Conservation (phyloP, 2,888 invertebrate genomes). For the Margaritifera margaritifera region DNA sequence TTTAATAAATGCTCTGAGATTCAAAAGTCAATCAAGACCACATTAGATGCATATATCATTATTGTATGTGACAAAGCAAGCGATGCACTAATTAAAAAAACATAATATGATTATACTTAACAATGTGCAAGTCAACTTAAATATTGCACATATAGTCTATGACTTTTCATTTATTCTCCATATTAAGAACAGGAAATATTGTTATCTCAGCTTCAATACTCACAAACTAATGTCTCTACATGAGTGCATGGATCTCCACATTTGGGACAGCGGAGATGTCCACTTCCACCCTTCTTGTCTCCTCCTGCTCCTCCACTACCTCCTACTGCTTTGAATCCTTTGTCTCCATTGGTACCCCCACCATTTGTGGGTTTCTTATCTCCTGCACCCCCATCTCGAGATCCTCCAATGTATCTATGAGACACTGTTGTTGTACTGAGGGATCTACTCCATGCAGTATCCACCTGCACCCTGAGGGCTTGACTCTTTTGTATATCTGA, state of each 20-base stretch:
- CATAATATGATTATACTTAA: too few species aligned
- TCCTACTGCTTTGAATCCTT: conserved; percentile 4
- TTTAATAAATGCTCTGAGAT: too few species aligned
- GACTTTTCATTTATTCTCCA: neutral
- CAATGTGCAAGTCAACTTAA: neutral
- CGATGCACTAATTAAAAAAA: too few species aligned
- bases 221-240: conserved; percentile 78
- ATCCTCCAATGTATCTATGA: conserved; percentile 9
- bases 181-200: neutral
- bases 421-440: too few species aligned
- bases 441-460: too few species aligned
- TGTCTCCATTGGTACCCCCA: neutral
- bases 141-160: neutral
- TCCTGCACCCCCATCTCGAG: conserved; percentile 19
- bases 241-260: conserved; percentile 85
- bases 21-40: too few species aligned
- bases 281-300: conserved; percentile 74
- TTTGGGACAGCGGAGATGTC: conserved; percentile 84
- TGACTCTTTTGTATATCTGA: too few species aligned
- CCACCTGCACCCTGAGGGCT: too few species aligned
- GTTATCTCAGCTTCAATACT: conserved; percentile 65
- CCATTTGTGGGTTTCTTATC: conserved; percentile 10
- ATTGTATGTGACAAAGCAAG: too few species aligned
- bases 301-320: conserved; percentile 17
- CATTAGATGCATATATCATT: too few species aligned